phyloP scores from a whole-genome alignment of 2,113 vertebrate genomes.

The Polyodon spathula region DNA sequence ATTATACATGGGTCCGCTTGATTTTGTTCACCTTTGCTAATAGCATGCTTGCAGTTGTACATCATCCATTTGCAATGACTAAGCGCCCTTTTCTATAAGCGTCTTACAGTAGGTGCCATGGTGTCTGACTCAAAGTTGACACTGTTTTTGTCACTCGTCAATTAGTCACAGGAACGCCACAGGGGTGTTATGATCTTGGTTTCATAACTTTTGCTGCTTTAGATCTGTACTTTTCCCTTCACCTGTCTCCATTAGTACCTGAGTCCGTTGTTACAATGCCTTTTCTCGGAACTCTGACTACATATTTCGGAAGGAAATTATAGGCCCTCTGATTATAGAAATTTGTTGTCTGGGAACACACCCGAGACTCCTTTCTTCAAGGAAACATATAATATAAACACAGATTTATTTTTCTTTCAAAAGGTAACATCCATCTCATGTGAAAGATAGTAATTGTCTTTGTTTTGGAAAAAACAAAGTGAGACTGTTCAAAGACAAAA shows the following conservation, averaged over 20 bases:
- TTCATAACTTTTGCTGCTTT: conserved; percentile 23
- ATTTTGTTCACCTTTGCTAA: not conserved
- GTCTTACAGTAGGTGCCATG: conserved; percentile 26
- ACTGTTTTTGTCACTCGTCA: conserved; percentile 22
- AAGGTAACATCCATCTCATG: conserved; percentile 46
- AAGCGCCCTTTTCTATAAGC: not conserved
- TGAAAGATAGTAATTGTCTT: conserved; percentile 43
- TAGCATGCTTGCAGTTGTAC: not conserved
- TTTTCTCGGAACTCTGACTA: conserved; percentile 43
- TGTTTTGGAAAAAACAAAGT: conserved; percentile 46
- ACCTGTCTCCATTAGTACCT: conserved; percentile 49
- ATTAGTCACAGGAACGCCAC: conserved; percentile 15
- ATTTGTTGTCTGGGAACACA: conserved; percentile 51
- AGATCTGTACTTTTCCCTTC: conserved; percentile 31
- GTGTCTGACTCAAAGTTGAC: conserved; percentile 31
- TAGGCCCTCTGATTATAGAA: conserved; percentile 52
- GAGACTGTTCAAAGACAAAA: conserved; percentile 33
- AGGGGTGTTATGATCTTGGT: not conserved
- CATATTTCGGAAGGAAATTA: conserved; percentile 58
- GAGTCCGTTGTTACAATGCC: conserved; percentile 53
- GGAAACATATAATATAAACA: conserved; percentile 43
- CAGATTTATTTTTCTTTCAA: conserved; percentile 35
- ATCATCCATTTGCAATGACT: conserved; percentile 1
- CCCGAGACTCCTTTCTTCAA: conserved; percentile 44
- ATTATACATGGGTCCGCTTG: too few species aligned